Evolutionary conservation across 2,797 vertebrate genomes (phyloP), one percentile per base, ranked within the genome.

Genomic region (Cygnus olor): DNA sequence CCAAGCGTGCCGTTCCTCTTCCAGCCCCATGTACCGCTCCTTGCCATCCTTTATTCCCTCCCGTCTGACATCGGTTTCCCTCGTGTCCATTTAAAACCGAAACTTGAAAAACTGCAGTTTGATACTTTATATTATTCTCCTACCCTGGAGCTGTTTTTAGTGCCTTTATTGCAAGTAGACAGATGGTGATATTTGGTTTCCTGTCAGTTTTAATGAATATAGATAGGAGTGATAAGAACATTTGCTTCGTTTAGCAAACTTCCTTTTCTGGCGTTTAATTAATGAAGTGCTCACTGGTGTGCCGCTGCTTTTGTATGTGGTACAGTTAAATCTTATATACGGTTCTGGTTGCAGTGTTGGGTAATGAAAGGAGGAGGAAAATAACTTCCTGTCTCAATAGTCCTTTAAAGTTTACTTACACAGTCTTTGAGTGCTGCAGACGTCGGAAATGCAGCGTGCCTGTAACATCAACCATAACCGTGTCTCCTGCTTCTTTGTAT

Each of bases 121-220:
- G 95, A 45, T 94, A 95, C 94, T 97, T 96, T 96, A 94, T 93
- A 94, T 94, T 96, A 85, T 95, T 96, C 96, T 90, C 90, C 94
- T 96, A 96, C 94, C 96, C 94, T 24, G 5, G 93, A 97, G 97
- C 97, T 97, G 97, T 96, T 97, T 96, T 96, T 95, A 96, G 96
- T 91, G 95, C 89, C 96, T 97, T 97, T 96, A 96, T 96, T 97
- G 96, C 96, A 96, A 97, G 93, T 93, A 96, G 97, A 96, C 97
- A 98, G 98, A 97, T 98, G 97, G 97, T 98, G 97, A 97, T 98
- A 97, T 97, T 98, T 97, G 97, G 95, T 98, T 98, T 97, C 96
- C 96, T 97, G 96, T 97, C 97, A 97, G 96, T 97, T 97, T 97
- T 97, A 97, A 98, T 97, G 96, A 97, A 97, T 97, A 96, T 96